A percentile compares a stretch with the other conserved stretches of the same genome.
phyloP scores from a whole-genome alignment of 2,113 vertebrate genomes.

The Entelurus aequoreus region DNA sequence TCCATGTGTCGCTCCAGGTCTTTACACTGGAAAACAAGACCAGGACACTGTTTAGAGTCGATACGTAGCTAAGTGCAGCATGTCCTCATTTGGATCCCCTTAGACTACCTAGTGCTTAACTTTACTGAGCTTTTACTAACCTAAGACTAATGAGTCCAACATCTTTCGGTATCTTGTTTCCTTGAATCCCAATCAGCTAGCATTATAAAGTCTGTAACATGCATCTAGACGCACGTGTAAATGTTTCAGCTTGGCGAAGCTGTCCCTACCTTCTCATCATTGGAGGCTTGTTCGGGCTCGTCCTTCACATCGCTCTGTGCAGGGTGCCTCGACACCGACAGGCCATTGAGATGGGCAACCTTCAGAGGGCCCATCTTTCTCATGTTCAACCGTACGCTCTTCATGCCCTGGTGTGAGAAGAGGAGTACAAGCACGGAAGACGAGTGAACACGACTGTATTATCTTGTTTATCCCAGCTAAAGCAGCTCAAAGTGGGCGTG shows the following conservation, averaged over 20 bases:
- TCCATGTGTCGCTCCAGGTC: slow-evolving; percentile 85
- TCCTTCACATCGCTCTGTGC: slow-evolving; percentile 80
- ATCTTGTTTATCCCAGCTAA: not conserved
- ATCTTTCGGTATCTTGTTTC: not conserved
- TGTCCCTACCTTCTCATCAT: slow-evolving; percentile 84
- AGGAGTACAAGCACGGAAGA: slow-evolving; percentile 9
- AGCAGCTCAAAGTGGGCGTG: slow-evolving; percentile 1
- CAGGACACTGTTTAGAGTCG: not conserved
- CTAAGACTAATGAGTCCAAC: too few relatives aligned
- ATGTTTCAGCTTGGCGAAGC: not conserved
- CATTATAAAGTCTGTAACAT: not conserved
- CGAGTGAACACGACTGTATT: not conserved
- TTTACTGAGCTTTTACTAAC: not conserved
- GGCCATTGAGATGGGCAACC: slow-evolving; percentile 85
- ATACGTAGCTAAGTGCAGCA: not conserved
- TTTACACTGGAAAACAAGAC: slow-evolving; percentile 73
- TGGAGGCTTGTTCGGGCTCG: slow-evolving; percentile 80
- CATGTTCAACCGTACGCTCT: slow-evolving; percentile 77
- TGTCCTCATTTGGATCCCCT: not conserved
- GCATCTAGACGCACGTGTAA: not conserved
- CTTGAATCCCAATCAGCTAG: not conserved
- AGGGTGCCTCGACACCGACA: slow-evolving; percentile 80
- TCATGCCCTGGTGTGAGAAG: slow-evolving; percentile 79
- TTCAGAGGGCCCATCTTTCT: slow-evolving; percentile 92
- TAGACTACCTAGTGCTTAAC: not conserved